Base-by-base conservation (phyloP, 2,797 vertebrate species). In the Novumbra hubbsi region DNA sequence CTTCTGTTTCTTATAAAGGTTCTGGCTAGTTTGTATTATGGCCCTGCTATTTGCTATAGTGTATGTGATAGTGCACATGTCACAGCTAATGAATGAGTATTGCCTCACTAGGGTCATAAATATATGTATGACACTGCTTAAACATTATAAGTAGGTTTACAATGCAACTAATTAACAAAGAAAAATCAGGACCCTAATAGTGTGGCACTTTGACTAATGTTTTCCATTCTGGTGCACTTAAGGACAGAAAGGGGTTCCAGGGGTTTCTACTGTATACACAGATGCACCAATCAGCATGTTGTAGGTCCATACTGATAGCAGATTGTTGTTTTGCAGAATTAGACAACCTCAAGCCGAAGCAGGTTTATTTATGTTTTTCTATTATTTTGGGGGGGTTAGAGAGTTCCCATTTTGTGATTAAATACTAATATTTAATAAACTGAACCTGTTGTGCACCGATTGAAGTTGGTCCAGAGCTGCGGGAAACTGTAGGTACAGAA, bases 181-280 rank as follows among this genome's bases (percentile, higher is more conserved):
- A 62, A 49, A 12, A 60, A 70, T 21, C 55, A 62, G 24, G 38
- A 49, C 41, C 68, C 48, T 74, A 21, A 52, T 19, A 49, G 57
- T 34, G 57, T 48, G 38, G 4, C 67, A 32, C 67, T 70, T 62
- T 70, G 73, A 75, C 69, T 63, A 70, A 75, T 75, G 57, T 75
- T 57, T 57, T 57, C 68, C 14, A 24, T 41, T 5, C 66, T 68
- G 66, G 45, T 69, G 49, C 68, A 62, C 24, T n/a, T 17, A 62
- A 38, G 68, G 17, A n/a, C n/a, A 30, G 48, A 32, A 45, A 28
- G 27, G 67, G 17, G 55, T 70, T 63, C 52, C 41, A 50, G 27
- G 19, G 14, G 9, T 32, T 50, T 65, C 4, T 17, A 14, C 1
- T 21, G 32, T 60, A 41, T 68, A 24, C 41, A 45, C 41, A 45